Evolutionary conservation across 2,888 invertebrate species (phyloP).

Genomic region (Eupithecia tripunctaria): DNA sequence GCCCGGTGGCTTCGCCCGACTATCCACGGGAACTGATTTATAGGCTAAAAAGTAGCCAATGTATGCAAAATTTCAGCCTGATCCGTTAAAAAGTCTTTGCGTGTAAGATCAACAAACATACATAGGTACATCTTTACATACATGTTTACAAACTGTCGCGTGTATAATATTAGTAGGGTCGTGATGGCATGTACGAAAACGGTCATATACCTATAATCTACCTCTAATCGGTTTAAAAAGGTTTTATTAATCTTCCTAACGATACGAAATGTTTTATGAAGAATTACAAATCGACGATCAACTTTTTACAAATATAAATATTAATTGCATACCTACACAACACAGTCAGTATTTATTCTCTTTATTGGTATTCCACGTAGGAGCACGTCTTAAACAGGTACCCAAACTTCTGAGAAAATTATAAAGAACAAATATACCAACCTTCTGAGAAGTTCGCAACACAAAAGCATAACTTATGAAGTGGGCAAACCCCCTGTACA

Average conservation of each 20-base stretch:
- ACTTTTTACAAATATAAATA: background rate
- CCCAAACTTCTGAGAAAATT: slow-evolving; percentile 1
- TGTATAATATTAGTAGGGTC: too few relatives aligned
- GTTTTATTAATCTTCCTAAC: background rate
- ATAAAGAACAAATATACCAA: background rate
- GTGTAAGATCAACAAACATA: too few relatives aligned
- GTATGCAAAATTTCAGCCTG: too few relatives aligned
- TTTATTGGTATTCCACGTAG: background rate
- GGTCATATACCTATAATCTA: background rate
- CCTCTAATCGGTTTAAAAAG: background rate
- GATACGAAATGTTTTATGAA: background rate
- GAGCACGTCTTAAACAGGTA: background rate
- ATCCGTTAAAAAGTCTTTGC: too few relatives aligned
- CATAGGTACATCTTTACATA: too few relatives aligned
- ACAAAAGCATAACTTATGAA: slow-evolving; percentile 5
- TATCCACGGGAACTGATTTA: too few relatives aligned
- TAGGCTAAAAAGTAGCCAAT: too few relatives aligned
- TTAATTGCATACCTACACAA: too few relatives aligned
- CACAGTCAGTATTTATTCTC: background rate
- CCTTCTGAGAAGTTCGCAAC: background rate
- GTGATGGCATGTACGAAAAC: background rate
- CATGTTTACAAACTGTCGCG: too few relatives aligned
- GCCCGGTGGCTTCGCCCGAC: too few relatives aligned
- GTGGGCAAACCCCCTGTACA: background rate
- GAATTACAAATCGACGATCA: background rate